Evolutionary conservation across 2,888 invertebrate species (phyloP), one percentile per base, ranked within the genome.

Genomic region (Stenodera caucasica): DNA sequence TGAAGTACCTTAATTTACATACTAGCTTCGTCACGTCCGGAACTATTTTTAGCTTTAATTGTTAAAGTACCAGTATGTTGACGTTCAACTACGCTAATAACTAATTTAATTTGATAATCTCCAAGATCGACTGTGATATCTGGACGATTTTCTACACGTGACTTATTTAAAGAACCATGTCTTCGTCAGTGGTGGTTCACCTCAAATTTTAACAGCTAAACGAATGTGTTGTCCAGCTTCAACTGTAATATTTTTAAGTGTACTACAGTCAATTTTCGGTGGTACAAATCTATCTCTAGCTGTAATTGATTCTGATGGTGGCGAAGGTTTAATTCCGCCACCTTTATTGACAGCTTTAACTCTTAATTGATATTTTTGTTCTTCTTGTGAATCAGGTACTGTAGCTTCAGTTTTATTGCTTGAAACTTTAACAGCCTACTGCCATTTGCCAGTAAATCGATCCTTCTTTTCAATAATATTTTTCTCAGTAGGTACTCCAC

Each of bases 401-500:
- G 89, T 90, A 12, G 91, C 96, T 72, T 94, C 93, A 30, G 90
- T 90, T 80, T 94, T 92, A 68, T 89, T 89, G 12, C 93, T 95
- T 63, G 92, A 91, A 0, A 94, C 92, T 84, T 95, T 94, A 61
- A 89, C 86, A 18, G 91, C 92, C 77, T 95, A 95, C 70, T 91
- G 89, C 95, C 95, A 96, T 80, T 94, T 95, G 67, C 92, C 91
- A 67, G 90, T 89, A 69, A 88, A 90, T 54, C 94, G 88, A 78
- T 96, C 96, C 78, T 96, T 95, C 87, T 94, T 96, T 82, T 97
- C 96, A 67, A 97, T 86, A 60, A 96, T 88, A 78, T 96, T 97
- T 32, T 90, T 90, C 2, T 92, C 94, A 77, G 99, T 92, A 57
- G 97, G 96, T 18, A 97, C 94, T 32, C 96, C 96, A 37, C 95